Percentiles rank a stretch among this genome's conserved stretches.
Evolutionary conservation across 1,140 invertebrate genomes (phyloP).

Genomic region (Radopholus similis): DNA sequence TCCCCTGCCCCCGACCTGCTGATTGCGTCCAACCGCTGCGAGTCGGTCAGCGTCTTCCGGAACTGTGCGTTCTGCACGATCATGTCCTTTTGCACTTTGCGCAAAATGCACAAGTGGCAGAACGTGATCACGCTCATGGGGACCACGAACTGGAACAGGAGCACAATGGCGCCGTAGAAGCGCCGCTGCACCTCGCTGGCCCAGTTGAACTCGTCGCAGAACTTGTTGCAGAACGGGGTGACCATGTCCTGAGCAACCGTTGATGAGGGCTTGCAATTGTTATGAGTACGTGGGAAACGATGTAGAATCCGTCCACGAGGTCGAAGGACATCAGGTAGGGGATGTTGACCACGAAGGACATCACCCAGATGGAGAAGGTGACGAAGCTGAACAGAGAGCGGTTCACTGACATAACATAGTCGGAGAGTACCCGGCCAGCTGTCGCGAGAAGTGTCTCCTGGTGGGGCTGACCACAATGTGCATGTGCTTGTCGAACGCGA

Average conservation of each 20-base stretch:
- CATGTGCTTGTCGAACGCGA: constrained; percentile 52
- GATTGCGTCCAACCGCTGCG: constrained; percentile 49
- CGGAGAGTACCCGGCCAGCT: not conserved
- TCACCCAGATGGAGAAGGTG: constrained; percentile 50
- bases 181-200: constrained; percentile 35
- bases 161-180: constrained; percentile 47
- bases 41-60: constrained; percentile 38
- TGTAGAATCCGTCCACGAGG: constrained; percentile 45
- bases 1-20: constrained; percentile 14
- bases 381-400: constrained; percentile 3
- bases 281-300: not conserved
- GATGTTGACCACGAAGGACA: constrained; percentile 47
- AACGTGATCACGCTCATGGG: constrained; percentile 52
- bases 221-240: constrained; percentile 49
- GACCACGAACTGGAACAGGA: constrained; percentile 52
- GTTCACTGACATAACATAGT: not conserved
- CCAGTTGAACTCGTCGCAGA: constrained; percentile 55
- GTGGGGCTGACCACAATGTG: constrained; percentile 37
- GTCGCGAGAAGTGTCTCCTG: constrained; percentile 22
- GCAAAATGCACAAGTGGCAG: constrained; percentile 49
- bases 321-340: constrained; percentile 49
- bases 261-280: not conserved
- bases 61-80: constrained; percentile 55
- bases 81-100: constrained; percentile 50
- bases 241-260: constrained; percentile 6